phyloP scores from a whole-genome alignment of 2,113 vertebrate genomes.

The Zosterops japonicus region DNA sequence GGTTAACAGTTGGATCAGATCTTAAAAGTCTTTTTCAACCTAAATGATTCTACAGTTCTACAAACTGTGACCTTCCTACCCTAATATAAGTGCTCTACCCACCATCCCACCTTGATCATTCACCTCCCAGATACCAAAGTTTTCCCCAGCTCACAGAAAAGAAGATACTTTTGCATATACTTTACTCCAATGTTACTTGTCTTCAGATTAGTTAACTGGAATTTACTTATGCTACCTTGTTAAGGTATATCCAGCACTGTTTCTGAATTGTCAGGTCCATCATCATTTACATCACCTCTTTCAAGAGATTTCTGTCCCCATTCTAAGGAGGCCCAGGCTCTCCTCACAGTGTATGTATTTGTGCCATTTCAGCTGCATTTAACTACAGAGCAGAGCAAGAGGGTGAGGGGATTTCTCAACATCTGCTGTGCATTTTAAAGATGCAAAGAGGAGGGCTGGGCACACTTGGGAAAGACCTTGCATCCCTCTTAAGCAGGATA shows the following conservation, averaged over 20 bases:
- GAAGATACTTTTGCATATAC: background rate
- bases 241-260: background rate
- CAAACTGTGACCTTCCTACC: background rate
- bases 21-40: background rate
- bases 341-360: rapidly evolving
- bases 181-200: background rate
- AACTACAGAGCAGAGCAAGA: background rate
- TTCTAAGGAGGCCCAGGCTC: background rate
- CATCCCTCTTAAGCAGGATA: rapidly evolving
- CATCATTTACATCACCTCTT: background rate
- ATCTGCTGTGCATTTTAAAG: background rate
- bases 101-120: background rate
- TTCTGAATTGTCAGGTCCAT: background rate
- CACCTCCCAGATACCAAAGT: background rate
- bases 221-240: background rate
- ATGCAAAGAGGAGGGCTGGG: background rate
- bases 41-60: background rate
- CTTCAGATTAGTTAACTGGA: background rate
- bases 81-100: rapidly evolving
- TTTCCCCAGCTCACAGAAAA: background rate
- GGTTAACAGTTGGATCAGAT: background rate
- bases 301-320: background rate
- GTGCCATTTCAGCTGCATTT: background rate
- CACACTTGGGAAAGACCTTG: background rate
- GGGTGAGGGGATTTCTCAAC: background rate